These are phyloP conservation scores for Ochropleura plecta DNA, from an alignment of 2,888 invertebrate species.

Conservation along the genomic window DNA sequence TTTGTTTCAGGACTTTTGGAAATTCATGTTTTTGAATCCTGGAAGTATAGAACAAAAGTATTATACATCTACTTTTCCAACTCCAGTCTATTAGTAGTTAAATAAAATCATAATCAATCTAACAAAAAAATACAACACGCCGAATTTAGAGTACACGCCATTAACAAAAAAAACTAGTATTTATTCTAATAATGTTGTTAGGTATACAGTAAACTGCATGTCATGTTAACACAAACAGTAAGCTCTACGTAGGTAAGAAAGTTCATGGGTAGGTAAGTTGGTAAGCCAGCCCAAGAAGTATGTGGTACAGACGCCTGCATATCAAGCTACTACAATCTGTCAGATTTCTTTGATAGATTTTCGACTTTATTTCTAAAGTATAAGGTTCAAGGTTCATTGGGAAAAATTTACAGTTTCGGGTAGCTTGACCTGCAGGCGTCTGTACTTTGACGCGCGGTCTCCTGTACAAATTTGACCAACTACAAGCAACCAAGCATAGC, in stretches of 20 bases:
- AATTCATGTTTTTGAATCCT: no score
- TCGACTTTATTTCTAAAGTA: no score
- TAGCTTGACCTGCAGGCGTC: no score
- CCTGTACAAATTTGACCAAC: conserved; percentile 27
- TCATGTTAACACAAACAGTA: neutral
- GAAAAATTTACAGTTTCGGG: no score
- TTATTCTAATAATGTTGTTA: conserved; percentile 16
- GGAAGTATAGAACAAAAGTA: neutral
- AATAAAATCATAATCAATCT: neutral
- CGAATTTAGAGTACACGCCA: neutral
- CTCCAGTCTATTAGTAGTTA: neutral
- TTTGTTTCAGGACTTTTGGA: no score
- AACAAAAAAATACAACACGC: neutral
- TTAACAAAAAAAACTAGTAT: neutral
- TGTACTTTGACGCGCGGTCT: neutral
- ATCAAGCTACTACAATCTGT: no score
- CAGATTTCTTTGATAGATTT: no score
- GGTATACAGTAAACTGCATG: neutral
- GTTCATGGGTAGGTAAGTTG: no score
- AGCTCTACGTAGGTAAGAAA: neutral
- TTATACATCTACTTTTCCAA: neutral
- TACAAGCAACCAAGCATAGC: conserved; percentile 35
- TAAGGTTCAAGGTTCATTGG: no score
- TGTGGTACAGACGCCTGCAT: no score
- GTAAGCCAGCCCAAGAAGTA: neutral